phyloP scores from a whole-genome alignment of 2,113 vertebrate species.

The Gila orcuttii region DNA sequence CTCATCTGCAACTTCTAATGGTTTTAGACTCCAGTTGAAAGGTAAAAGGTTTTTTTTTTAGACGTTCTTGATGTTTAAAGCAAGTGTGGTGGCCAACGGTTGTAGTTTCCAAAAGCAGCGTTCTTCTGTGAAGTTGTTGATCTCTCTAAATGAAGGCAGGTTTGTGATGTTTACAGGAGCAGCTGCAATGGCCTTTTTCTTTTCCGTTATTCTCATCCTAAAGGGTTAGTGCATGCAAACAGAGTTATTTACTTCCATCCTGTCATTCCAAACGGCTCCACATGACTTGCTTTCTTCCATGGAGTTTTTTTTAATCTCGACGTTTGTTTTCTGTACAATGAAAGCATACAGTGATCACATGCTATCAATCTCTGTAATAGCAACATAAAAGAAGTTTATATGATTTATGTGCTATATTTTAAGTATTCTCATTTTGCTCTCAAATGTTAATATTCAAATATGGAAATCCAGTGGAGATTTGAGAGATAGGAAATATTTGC shows the following conservation, averaged over 20 bases:
- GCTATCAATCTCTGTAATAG: background rate
- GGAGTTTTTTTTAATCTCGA: background rate
- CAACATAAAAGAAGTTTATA: background rate
- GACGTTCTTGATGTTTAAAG: constrained; percentile 4
- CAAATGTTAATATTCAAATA: too few relatives aligned
- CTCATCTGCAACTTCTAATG: constrained; percentile 23
- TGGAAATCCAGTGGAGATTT: too few relatives aligned
- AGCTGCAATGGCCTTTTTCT: background rate
- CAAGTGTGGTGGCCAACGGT: constrained; percentile 1
- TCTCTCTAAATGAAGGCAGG: constrained; percentile 42
- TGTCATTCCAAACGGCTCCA: background rate
- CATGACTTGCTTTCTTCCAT: background rate
- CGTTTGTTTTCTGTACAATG: background rate
- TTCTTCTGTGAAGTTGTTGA: background rate
- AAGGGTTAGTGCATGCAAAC: background rate
- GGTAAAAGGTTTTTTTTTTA: constrained; percentile 4
- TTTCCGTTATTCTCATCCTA: background rate
- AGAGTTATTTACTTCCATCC: background rate
- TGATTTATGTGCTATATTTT: background rate
- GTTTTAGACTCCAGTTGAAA: constrained; percentile 36
- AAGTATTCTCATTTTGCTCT: background rate
- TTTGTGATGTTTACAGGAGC: constrained; percentile 1
- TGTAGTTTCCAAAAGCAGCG: constrained; percentile 12
- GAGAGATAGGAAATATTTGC: too few relatives aligned
- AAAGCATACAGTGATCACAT: background rate